Percentiles rank a stretch among this genome's conserved stretches.
These are phyloP conservation scores for Palaemon carinicauda DNA, from an alignment of 1,140 invertebrate species.

Conservation along the genomic window DNA sequence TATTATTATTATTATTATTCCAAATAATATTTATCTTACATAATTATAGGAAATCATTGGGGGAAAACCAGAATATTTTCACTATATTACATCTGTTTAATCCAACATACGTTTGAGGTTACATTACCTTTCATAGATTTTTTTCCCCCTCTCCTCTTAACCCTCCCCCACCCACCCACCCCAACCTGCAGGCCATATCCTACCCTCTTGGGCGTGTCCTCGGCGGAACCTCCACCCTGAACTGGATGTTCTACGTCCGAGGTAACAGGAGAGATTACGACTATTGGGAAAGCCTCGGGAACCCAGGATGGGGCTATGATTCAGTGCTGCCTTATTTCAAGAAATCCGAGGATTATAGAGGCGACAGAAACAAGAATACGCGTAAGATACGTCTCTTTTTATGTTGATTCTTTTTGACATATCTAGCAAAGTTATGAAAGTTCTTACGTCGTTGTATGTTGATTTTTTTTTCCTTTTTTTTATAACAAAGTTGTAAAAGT, in stretches of 20 bases:
- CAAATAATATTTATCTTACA: too few relatives aligned
- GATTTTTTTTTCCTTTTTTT: too few relatives aligned
- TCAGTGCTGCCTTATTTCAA: conserved; percentile 87
- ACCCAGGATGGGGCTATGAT: conserved; percentile 88
- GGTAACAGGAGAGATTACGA: conserved; percentile 94
- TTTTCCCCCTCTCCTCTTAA: background rate
- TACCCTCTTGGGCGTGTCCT: conserved; percentile 85
- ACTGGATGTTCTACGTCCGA: conserved; percentile 68
- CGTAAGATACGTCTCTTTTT: background rate
- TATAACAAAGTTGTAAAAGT: too few relatives aligned
- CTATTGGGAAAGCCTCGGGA: conserved; percentile 85
- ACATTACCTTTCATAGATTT: too few relatives aligned
- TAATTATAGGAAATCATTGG: too few relatives aligned
- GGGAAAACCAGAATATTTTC: too few relatives aligned
- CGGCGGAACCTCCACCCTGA: conserved; percentile 81
- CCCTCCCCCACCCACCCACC: background rate
- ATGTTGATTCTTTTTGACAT: too few relatives aligned
- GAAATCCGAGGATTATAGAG: conserved; percentile 82
- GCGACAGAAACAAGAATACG: background rate
- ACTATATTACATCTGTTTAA: too few relatives aligned
- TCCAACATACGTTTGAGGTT: too few relatives aligned
- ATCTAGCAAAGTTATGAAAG: too few relatives aligned
- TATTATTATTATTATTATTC: too few relatives aligned
- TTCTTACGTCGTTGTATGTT: too few relatives aligned
- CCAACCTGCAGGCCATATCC: conserved; percentile 18